Evolutionary conservation across 2,797 vertebrate species (phyloP).

Genomic region (Danio choprae): DNA sequence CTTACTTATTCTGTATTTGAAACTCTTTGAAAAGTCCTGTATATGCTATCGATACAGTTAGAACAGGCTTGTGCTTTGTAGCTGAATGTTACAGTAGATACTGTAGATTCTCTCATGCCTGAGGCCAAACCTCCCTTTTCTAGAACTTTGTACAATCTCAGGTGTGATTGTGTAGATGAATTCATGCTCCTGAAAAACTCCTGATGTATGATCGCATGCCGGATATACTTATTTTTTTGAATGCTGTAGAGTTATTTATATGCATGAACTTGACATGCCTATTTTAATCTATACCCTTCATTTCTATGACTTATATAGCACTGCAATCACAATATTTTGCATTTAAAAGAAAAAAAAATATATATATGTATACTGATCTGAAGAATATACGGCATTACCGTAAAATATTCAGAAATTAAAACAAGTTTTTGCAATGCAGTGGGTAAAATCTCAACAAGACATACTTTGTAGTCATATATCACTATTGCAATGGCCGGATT

Average conservation of each 20-base stretch:
- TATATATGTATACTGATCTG: slow-evolving; percentile 61
- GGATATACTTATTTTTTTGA: slow-evolving; percentile 69
- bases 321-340: slow-evolving; percentile 69
- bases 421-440: slow-evolving; percentile 53
- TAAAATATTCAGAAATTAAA: slow-evolving; percentile 64
- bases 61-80: slow-evolving; percentile 56
- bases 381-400: slow-evolving; percentile 61
- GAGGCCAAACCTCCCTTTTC: slow-evolving; percentile 65
- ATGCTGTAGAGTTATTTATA: slow-evolving; percentile 72
- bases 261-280: slow-evolving; percentile 77
- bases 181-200: slow-evolving; percentile 72
- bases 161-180: slow-evolving; percentile 74
- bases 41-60: slow-evolving; percentile 36
- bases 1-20: slow-evolving; percentile 16
- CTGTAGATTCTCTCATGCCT: slow-evolving; percentile 59
- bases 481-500: slow-evolving; percentile 65
- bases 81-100: slow-evolving; percentile 47
- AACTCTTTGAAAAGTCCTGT: slow-evolving; percentile 16
- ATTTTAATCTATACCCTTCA: slow-evolving; percentile 65
- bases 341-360: slow-evolving; percentile 67
- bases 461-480: slow-evolving; percentile 60
- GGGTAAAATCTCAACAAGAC: slow-evolving; percentile 35
- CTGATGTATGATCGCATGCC: slow-evolving; percentile 73
- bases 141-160: slow-evolving; percentile 78
- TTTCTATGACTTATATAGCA: slow-evolving; percentile 64